Evolutionary conservation across 2,113 vertebrate species (phyloP), one percentile per base, ranked within the genome.

Genomic region (Labeo rohita): DNA sequence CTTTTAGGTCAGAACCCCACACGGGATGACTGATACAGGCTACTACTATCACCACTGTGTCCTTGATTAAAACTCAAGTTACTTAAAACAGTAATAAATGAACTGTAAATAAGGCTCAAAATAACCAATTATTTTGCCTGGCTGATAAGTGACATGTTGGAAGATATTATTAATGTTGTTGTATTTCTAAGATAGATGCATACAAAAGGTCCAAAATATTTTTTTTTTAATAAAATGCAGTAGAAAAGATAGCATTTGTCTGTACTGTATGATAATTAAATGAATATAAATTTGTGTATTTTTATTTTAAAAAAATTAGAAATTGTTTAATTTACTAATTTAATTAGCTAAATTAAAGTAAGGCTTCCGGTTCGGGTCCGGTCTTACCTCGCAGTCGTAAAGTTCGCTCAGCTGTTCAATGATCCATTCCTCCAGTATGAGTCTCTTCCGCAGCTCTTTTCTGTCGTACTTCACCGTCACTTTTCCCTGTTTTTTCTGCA

Each of bases 401-500:
- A 99, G 95, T 90, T 96, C 95, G 89, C 96, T 97, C 88, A 99
- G 97, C 94, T 98, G 96, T 93, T 98, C 97, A 89, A 98, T 97
- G 94, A 99, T 98, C 97, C 98, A 98, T 91, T 98, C 98, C 93
- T 98, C 98, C 94, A 99, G 93, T 72, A 96, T 95, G 3, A 98
- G 96, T 93, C 97, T 95, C 89, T 97, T 98, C 81, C 97, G 94
- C 93, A 99, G 97, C 95, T 99, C 98, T 87, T 98, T 98, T 78
- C 97, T 95, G 90, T 98, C 97, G 91, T 99, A 99, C 94, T 98
- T 98, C 90, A 99, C 98, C 21, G 98, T 99, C 93, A 99, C 98
- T 95, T 98, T 98, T 49, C 98, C 97, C 89, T 98, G 97, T 91
- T 94, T 97, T 91, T 95, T 97, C 86, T 96, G 96, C 85, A 94